Base-by-base conservation (phyloP, 2,113 vertebrate genomes). In the Melanostigma gelatinosum region DNA sequence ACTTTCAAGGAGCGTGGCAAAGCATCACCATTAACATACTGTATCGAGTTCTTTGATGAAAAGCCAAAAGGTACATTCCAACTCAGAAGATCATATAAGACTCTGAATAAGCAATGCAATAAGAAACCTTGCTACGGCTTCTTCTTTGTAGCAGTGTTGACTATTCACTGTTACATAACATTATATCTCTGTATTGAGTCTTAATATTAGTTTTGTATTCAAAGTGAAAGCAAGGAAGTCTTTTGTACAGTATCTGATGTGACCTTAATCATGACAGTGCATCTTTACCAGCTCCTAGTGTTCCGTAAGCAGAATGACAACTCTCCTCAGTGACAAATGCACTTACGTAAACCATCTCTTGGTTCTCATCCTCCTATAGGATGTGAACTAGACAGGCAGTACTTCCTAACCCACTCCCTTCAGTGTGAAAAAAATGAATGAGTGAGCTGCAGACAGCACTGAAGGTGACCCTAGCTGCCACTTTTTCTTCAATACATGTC, bases 311-410 rank as follows among this genome's bases (percentile, higher is more conserved):
- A 34, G 4, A 32, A 60, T 13, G 55, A 77, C 6, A 72, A 24
- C 15, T 22, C 24, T 7, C 22, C 15, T 36, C 42, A 13, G 24
- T 18, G 68, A 32, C 24, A 36, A 44, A 46, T 29, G 3, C 20
- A 36, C 20, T 36, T 9, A n/a, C 42, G 57, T 12, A 36, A 57
- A 69, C 6, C 64, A 38, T 58, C 8, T 42, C 12, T 15, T 67
- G 36, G 36, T 36, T 83, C 22, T 70, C 40, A 67, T 78, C 48
- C 32, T 67, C 58, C 60, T 32, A n/a, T 29, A 36, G 22, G 42
- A 64, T 32, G 46, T 66, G 29, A 76, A 64, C 50, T 32, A 4
- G 69, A 65, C 36, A 10, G 0, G 12, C 9, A 32, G 1, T 12
- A 8, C 57, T 50, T 69, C 27, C 36, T n/a, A 77, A 11, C 38